A percentile compares a stretch with the other conserved stretches of the same genome.
Conservation (phyloP, 2,888 invertebrate species). For the Leptogaster cylindrica region DNA sequence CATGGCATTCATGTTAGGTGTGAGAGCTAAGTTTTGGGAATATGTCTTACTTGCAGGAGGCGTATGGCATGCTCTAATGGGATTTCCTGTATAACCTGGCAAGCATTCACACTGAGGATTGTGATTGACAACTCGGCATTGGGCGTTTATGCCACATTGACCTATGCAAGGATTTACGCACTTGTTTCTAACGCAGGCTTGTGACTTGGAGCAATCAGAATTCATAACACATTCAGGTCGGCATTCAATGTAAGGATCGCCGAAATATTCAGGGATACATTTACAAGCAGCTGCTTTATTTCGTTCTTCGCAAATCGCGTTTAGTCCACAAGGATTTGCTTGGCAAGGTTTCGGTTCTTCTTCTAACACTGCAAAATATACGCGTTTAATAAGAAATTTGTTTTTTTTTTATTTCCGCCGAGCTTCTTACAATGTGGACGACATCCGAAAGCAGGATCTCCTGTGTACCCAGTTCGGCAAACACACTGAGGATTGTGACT, state of each 20-base stretch:
- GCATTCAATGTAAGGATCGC: slow-evolving; percentile 71
- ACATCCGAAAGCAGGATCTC: slow-evolving; percentile 70
- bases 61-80: slow-evolving; percentile 63
- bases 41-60: slow-evolving; percentile 60
- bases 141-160: slow-evolving; percentile 81
- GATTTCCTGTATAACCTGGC: slow-evolving; percentile 68
- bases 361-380: slow-evolving; percentile 60
- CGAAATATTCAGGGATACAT: slow-evolving; percentile 70
- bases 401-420: neutral
- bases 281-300: slow-evolving; percentile 71
- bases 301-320: slow-evolving; percentile 70
- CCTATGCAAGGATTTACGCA: slow-evolving; percentile 85
- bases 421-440: slow-evolving; percentile 62
- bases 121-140: slow-evolving; percentile 72
- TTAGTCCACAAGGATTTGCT: slow-evolving; percentile 73
- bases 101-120: slow-evolving; percentile 71
- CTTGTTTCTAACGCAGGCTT: slow-evolving; percentile 75
- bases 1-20: slow-evolving; percentile 8
- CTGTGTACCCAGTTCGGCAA: slow-evolving; percentile 65
- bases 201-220: slow-evolving; percentile 69
- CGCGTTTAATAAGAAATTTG: neutral
- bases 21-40: neutral
- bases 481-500: slow-evolving; percentile 65
- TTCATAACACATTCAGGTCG: slow-evolving; percentile 73
- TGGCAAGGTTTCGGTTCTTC: slow-evolving; percentile 66